Evolutionary conservation across 1,140 invertebrate genomes (phyloP), one percentile per base, ranked within the genome.

Genomic region (Ruditapes philippinarum): DNA sequence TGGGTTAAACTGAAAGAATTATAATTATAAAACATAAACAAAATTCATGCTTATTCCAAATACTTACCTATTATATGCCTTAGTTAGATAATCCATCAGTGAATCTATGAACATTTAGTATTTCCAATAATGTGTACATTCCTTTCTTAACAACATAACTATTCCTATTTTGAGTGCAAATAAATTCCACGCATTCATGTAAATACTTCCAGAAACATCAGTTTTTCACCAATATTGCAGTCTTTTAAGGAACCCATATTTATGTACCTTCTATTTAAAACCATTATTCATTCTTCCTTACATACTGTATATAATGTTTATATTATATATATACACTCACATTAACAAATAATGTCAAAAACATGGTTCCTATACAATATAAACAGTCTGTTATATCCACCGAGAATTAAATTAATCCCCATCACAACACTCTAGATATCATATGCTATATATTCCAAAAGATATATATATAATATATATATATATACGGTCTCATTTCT

Each of bases 111-210:
- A 65, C 60, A 65, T 36, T 70, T 33, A 70, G 65, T 70, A 70
- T 70, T 70, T 70, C 65, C 42, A 78, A 78, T 49, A 3, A 51
- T 51, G 74, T 78, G 74, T 78, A 49, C 74, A 78, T 78, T 78
- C 74, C 74, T 31, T n/a, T 49, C 22, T 28, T 62, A n/a, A 28
- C 51, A 54, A 62, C 1, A 28, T 28, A 62, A n/a, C 19, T 25
- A n/a, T 62, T 62, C 57, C 57, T 62, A 62, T 62, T 5, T 22
- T n/a, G 25, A 28, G 28, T 25, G n/a, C 57, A n/a, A 62, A 9
- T 62, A 4, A 57, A 62, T 62, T 62, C 57, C 57, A 4, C 25
- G 25, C 57, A 62, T n/a, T 62, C 57, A 25, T n/a, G 28, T 28
- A 70, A 2, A 70, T 70, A 65, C 11, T 38, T 70, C 65, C 65